Percentiles rank a stretch among this genome's conserved stretches.
Evolutionary conservation across 2,797 vertebrate species (phyloP).

Genomic region (Diceros bicornis): DNA sequence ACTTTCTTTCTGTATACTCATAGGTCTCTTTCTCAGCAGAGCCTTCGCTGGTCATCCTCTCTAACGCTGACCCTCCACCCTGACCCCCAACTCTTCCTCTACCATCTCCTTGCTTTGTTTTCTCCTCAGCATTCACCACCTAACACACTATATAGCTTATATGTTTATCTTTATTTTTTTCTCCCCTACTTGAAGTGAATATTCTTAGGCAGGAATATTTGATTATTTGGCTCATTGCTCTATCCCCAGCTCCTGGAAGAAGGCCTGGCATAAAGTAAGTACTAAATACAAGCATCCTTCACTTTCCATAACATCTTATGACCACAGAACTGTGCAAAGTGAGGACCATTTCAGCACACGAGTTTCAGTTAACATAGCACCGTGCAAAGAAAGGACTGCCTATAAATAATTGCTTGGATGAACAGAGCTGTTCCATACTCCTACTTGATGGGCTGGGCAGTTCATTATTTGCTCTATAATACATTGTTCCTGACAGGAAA

Average conservation of each 20-base stretch:
- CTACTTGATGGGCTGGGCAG: background rate
- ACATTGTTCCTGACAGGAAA: background rate
- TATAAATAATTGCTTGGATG: background rate
- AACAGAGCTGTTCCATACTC: background rate
- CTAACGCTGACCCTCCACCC: fast-evolving
- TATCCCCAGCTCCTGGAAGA: background rate
- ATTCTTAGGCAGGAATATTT: background rate
- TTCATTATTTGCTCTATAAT: background rate
- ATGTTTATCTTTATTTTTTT: background rate
- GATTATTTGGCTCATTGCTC: background rate
- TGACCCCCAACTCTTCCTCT: background rate
- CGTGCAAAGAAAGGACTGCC: background rate
- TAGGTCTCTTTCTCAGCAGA: background rate
- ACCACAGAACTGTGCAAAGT: background rate
- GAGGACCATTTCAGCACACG: background rate
- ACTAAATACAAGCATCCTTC: background rate
- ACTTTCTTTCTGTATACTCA: background rate
- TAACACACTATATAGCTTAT: background rate
- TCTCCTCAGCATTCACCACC: background rate
- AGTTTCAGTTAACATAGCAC: background rate
- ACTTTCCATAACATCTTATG: background rate
- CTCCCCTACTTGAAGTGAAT: background rate
- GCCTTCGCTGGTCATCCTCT: background rate
- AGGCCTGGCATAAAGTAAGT: background rate
- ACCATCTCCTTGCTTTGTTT: background rate